phyloP scores from a whole-genome alignment of 2,113 vertebrate genomes.

The Phoxinus phoxinus region DNA sequence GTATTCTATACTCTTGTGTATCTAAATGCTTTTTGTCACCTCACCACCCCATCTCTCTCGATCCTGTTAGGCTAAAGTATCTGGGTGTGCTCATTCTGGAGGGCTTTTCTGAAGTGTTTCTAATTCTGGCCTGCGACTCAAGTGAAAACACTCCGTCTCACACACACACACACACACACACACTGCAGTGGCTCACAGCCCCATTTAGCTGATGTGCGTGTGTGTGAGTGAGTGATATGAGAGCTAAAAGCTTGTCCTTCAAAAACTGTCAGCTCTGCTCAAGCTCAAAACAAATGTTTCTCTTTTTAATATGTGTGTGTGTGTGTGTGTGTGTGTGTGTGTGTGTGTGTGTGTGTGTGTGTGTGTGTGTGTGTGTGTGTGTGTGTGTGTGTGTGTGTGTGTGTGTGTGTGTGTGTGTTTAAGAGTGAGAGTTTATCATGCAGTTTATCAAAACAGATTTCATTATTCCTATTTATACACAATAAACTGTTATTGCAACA shows the following conservation, averaged over 20 bases:
- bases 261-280: constrained; percentile 55
- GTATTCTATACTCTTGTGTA: constrained; percentile 40
- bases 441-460: constrained; percentile 16
- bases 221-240: constrained; percentile 55
- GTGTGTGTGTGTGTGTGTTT: neutral
- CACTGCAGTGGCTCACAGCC: constrained; percentile 25
- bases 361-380: neutral
- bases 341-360: neutral
- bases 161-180: constrained; percentile 37
- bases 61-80: constrained; percentile 44
- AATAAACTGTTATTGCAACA: neutral
- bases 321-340: neutral
- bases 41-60: constrained; percentile 22
- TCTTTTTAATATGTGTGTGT: neutral
- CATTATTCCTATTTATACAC: neutral
- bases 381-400: neutral
- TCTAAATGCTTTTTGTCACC: constrained; percentile 44
- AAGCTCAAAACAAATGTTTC: constrained; percentile 48
- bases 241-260: constrained; percentile 63
- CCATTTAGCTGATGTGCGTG: constrained; percentile 52
- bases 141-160: constrained; percentile 36
- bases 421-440: neutral
- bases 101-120: constrained; percentile 58
- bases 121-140: constrained; percentile 53
- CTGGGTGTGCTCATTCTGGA: constrained; percentile 48